Evolutionary conservation across 2,113 vertebrate genomes (phyloP).

Genomic region (Varanus salvator): DNA sequence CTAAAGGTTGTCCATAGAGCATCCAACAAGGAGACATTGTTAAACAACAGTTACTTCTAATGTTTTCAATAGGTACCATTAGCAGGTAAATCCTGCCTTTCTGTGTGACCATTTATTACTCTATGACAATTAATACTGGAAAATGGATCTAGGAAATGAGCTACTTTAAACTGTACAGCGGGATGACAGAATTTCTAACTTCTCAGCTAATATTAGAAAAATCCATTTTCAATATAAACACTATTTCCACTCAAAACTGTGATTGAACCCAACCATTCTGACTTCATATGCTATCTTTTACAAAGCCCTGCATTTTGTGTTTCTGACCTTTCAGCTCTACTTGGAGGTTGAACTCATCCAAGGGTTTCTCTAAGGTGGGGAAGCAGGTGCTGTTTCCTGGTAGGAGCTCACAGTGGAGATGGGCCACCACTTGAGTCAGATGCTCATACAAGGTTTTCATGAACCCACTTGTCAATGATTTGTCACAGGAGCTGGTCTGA

Average conservation of each 20-base stretch:
- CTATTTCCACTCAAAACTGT: neutral
- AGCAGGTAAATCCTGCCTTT: neutral
- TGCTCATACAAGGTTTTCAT: neutral
- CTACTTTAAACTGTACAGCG: too few species aligned
- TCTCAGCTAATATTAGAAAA: too few species aligned
- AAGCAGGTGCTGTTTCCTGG: slow-evolving; percentile 2
- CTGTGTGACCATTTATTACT: neutral
- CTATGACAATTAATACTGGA: neutral
- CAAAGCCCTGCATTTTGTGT: neutral
- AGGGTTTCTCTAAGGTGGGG: neutral
- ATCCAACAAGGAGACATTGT: neutral
- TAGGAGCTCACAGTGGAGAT: neutral
- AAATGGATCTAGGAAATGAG: too few species aligned
- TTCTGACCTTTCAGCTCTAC: slow-evolving; percentile 27
- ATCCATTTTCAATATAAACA: too few species aligned
- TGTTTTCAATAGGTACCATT: neutral
- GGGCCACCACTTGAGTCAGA: neutral
- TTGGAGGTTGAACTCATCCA: slow-evolving; percentile 22
- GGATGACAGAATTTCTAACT: too few species aligned
- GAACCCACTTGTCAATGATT: neutral
- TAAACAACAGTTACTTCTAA: neutral
- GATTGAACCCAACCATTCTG: neutral
- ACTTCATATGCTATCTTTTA: neutral
- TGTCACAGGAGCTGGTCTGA: slow-evolving; percentile 16
- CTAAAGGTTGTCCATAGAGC: neutral